phyloP scores from a whole-genome alignment of 2,888 invertebrate genomes.

The Brachycybe producta region DNA sequence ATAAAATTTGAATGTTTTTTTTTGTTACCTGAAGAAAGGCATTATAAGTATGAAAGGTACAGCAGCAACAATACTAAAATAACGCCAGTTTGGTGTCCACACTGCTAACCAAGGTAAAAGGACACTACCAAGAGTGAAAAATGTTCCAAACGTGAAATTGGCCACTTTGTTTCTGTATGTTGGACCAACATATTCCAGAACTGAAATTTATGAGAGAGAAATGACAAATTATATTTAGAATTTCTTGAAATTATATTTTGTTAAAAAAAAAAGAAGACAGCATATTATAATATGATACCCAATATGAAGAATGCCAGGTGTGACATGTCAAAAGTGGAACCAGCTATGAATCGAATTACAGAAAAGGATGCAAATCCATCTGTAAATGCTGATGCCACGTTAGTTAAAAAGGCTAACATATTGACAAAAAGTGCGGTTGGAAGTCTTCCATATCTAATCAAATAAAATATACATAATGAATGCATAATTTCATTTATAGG shows the following conservation, averaged over 20 bases:
- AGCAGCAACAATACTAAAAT: not conserved
- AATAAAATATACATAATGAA: not conserved
- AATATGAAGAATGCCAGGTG: not conserved
- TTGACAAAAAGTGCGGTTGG: not conserved
- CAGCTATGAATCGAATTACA: not conserved
- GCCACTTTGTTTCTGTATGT: not conserved
- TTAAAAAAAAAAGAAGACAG: too few relatives aligned
- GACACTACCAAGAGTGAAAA: not conserved
- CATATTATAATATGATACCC: too few relatives aligned
- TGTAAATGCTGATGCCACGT: not conserved
- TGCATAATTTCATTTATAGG: not conserved
- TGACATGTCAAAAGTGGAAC: not conserved
- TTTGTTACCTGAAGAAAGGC: not conserved
- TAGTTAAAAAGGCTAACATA: not conserved
- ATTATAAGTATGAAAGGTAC: not conserved
- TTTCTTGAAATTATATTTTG: too few relatives aligned
- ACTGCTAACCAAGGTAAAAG: not conserved
- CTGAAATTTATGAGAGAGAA: not conserved
- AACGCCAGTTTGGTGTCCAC: not conserved
- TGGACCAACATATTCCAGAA: not conserved
- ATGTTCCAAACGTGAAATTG: not conserved
- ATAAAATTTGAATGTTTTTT: not conserved
- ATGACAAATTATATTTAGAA: too few relatives aligned
- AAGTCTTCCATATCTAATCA: not conserved
- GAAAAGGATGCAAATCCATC: not conserved